phyloP scores from a whole-genome alignment of 1,140 invertebrate species.

The Drosophila ogumai region DNA sequence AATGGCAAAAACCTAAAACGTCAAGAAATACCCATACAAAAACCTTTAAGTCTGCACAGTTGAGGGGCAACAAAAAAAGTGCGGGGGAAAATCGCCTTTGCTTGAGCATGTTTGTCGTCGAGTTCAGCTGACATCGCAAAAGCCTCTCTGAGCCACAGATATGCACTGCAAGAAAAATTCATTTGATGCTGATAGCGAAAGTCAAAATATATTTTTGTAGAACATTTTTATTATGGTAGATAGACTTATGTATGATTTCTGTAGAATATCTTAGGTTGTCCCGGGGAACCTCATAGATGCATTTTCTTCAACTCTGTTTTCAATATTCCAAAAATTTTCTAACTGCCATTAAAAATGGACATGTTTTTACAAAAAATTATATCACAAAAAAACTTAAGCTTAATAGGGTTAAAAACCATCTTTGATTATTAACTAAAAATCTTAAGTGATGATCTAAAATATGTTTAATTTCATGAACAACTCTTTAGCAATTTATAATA shows the following conservation, averaged over 20 bases:
- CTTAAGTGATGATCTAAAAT: too few species aligned
- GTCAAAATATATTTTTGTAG: too few species aligned
- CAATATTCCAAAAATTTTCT: too few species aligned
- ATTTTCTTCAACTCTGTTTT: not conserved
- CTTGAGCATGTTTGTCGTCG: slow-evolving; percentile 62
- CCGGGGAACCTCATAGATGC: too few species aligned
- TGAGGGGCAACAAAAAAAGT: slow-evolving; percentile 3
- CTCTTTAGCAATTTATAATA: too few species aligned
- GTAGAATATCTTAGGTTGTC: not conserved
- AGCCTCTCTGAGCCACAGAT: slow-evolving; percentile 37
- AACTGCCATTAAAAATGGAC: not conserved
- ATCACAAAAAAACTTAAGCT: not conserved
- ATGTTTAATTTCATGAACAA: too few species aligned
- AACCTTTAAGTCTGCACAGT: slow-evolving; percentile 50
- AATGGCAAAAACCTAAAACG: slow-evolving; percentile 19
- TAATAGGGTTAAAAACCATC: not conserved
- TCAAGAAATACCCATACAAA: slow-evolving; percentile 19
- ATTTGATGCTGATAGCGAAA: not conserved
- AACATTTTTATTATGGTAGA: not conserved
- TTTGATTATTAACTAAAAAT: not conserved
- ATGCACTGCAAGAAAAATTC: slow-evolving; percentile 8
- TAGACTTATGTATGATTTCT: not conserved
- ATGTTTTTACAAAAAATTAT: not conserved
- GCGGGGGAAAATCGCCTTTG: slow-evolving; percentile 20
- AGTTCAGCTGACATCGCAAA: slow-evolving; percentile 59